Percentiles rank a stretch among this genome's conserved stretches.
These are phyloP conservation scores for Brachyopa scutellaris DNA, from an alignment of 2,888 invertebrate genomes.

Conservation along the genomic window DNA sequence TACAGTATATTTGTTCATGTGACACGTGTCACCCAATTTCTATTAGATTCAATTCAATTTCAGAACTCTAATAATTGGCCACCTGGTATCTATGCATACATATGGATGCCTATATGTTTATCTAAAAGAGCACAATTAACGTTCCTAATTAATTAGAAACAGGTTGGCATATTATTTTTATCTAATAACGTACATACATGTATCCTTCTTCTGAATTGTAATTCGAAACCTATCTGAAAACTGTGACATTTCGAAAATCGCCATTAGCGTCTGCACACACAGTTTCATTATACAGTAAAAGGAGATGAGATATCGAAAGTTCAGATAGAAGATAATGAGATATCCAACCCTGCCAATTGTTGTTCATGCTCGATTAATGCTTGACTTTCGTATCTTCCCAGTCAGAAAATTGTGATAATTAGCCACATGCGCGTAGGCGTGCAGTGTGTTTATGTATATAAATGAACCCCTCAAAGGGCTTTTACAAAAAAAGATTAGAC, in stretches of 20 bases:
- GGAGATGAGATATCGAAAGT: not conserved
- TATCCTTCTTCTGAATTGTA: not conserved
- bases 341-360: not conserved
- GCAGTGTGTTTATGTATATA: no score
- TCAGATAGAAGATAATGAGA: not conserved
- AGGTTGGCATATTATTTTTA: not conserved
- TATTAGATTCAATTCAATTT: not conserved
- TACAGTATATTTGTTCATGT: no score
- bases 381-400: not conserved
- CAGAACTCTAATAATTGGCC: not conserved
- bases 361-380: not conserved
- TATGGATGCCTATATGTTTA: not conserved
- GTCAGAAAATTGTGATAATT: not conserved
- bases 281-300: not conserved
- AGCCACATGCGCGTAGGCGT: not conserved
- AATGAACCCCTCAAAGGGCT: no score
- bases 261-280: not conserved
- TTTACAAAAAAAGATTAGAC: not conserved
- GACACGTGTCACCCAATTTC: no score
- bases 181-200: no score
- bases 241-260: not conserved
- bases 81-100: not conserved
- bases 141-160: slow-evolving; percentile 1
- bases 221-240: not conserved
- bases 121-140: not conserved